Evolutionary conservation across 2,888 invertebrate genomes (phyloP).

Genomic region (Agriopis marginaria): DNA sequence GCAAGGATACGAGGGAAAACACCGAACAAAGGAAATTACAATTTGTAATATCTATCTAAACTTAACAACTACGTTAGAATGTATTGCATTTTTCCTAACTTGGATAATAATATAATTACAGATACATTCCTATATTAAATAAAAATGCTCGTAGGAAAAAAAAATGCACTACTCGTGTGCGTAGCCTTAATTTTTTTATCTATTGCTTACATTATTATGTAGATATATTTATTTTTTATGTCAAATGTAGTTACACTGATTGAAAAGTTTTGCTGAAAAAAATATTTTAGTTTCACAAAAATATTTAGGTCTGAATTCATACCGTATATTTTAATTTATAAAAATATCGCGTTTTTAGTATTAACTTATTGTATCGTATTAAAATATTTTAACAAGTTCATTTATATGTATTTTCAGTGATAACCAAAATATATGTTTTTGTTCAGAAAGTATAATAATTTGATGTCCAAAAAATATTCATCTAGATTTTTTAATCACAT

Average conservation of each 20-base stretch:
- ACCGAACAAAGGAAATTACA: conserved; percentile 51
- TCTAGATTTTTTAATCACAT: conserved; percentile 35
- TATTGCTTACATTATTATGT: conserved; percentile 36
- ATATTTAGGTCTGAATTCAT: conserved; percentile 23
- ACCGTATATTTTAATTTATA: conserved; percentile 28
- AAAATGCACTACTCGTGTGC: conserved; percentile 66
- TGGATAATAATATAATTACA: conserved; percentile 57
- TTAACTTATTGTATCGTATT: conserved; percentile 2
- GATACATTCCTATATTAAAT: conserved; percentile 54
- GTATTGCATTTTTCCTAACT: conserved; percentile 75
- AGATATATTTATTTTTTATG: conserved; percentile 40
- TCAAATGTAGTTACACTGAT: conserved; percentile 35
- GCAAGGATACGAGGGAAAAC: conserved; percentile 53
- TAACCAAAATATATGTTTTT: conserved; percentile 29
- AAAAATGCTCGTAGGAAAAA: conserved; percentile 64
- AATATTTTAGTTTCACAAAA: conserved; percentile 43
- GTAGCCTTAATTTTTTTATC: conserved; percentile 43
- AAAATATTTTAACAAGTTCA: conserved; percentile 16
- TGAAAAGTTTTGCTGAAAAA: conserved; percentile 33
- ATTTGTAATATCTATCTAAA: conserved; percentile 70
- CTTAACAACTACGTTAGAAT: conserved; percentile 73
- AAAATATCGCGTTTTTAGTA: conserved; percentile 35
- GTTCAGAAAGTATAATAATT: conserved; percentile 39
- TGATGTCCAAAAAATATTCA: conserved; percentile 38
- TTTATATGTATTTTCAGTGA: conserved; percentile 13